Base-by-base conservation (phyloP, 2,888 invertebrate genomes). In the Lepidocyrtinus sp. region DNA sequence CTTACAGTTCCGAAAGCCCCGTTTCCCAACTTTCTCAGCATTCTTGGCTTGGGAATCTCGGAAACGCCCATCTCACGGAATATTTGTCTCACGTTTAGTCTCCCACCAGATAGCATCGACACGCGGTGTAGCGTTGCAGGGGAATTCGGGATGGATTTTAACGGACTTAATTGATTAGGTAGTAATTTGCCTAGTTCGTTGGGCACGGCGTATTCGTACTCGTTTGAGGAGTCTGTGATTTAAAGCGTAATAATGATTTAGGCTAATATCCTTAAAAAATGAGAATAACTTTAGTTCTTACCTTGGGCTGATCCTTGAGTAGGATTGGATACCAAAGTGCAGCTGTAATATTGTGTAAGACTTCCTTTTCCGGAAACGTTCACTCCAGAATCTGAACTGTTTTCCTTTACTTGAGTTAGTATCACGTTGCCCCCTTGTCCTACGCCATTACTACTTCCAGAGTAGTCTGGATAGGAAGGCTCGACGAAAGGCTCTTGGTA, bases 1-100 rank as follows among this genome's bases (percentile, higher is more conserved):
- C 90, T 90, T 89, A 96, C 96, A 89, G 95, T 95, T 89, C 96
- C 96, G 89, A 95, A 96, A 80, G 94, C 94, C 82, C 96, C 96
- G 89, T 95, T 96, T 25, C 96, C 95, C 61, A 96, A 91, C 88
- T 95, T 95, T 81, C 95, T 94, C 86, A 96, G 92, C 93, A 96
- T 95, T 86, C 95, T 91, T 81, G 96, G 95, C 84, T 95, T 90
- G 77, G 95, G 95, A 89, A 96, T 94, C 90, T 95, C 95, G 83
- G 93, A 92, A 81, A 95, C 93, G 85, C 91, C 91, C 70, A 86
- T 73, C 77, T 86, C 85, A 61, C 85, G 80, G 73, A 86, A 86
- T 76, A 83, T 82, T 64, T 82, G 78, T 71, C 85, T 85, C 72
- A 85, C 82, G 26, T 82, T 84, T 67, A 65, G 27, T 55, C 73